Percentiles rank a stretch among this genome's conserved stretches.
phyloP scores from a whole-genome alignment of 2,113 vertebrate species.

The Labrus mixtus region DNA sequence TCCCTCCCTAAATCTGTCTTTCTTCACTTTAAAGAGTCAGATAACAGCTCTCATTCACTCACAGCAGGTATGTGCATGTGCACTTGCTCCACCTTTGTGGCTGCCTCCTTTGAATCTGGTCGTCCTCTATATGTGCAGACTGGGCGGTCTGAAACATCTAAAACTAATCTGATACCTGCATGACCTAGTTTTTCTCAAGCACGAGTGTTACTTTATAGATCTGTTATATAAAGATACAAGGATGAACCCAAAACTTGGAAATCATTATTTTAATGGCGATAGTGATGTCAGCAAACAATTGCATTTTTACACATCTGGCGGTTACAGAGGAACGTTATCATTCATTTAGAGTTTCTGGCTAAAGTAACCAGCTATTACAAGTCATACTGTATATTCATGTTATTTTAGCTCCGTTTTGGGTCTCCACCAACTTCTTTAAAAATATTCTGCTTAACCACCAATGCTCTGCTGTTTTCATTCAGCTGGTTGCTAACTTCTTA shows the following conservation, averaged over 20 bases:
- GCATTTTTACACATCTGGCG: not conserved
- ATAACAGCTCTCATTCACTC: constrained; percentile 65
- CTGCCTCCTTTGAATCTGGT: constrained; percentile 47
- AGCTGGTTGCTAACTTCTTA: not conserved
- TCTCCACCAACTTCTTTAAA: constrained; percentile 3
- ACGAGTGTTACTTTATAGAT: constrained; percentile 35
- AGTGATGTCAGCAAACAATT: not conserved
- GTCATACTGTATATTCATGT: not conserved
- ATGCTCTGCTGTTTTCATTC: not conserved
- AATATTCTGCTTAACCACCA: not conserved
- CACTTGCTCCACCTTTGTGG: constrained; percentile 56
- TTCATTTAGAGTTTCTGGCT: not conserved
- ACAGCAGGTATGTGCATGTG: constrained; percentile 57
- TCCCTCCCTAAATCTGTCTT: constrained; percentile 57
- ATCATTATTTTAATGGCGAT: not conserved
- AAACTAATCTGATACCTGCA: constrained; percentile 62
- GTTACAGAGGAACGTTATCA: not conserved
- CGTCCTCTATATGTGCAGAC: constrained; percentile 52
- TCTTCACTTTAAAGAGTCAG: constrained; percentile 68
- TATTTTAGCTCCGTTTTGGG: constrained; percentile 14
- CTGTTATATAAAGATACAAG: constrained; percentile 48
- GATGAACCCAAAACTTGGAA: not conserved
- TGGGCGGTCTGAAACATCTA: constrained; percentile 59
- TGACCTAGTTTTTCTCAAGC: constrained; percentile 70
- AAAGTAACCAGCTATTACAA: not conserved